phyloP scores from a whole-genome alignment of 2,888 invertebrate species.

The Mayetiola destructor region DNA sequence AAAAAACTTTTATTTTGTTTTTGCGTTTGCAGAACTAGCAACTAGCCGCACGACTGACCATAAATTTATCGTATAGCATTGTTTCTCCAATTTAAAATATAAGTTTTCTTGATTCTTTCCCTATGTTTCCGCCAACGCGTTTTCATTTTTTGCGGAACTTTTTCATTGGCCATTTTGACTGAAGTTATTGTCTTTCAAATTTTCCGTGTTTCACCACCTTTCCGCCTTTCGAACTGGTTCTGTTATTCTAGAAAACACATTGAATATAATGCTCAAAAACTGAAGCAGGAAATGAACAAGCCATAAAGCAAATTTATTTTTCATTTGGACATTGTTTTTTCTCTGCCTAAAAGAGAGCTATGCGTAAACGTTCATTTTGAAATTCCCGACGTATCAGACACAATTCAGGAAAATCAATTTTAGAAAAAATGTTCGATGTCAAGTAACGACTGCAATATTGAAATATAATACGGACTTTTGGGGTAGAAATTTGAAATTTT shows the following conservation, averaged over 20 bases:
- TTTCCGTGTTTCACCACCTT: not conserved
- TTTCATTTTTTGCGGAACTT: not conserved
- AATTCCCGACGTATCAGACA: not conserved
- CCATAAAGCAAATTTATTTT: constrained; percentile 8
- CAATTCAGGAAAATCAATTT: not conserved
- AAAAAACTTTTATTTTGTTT: constrained; percentile 2
- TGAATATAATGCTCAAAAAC: no score
- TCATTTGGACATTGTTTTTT: constrained; percentile 6
- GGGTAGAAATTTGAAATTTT: not conserved
- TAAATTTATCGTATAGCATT: constrained; percentile 8
- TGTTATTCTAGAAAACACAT: no score
- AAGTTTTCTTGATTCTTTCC: not conserved
- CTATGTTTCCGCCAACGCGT: not conserved
- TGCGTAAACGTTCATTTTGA: not conserved
- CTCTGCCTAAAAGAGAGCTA: not conserved
- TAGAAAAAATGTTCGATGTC: not conserved
- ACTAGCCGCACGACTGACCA: no score
- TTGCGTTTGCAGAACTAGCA: not conserved
- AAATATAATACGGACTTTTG: not conserved
- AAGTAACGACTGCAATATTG: not conserved
- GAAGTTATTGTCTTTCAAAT: not conserved
- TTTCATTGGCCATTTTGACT: not conserved
- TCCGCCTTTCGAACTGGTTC: no score
- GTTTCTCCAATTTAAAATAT: constrained; percentile 6
- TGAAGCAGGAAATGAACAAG: not conserved